Percentiles rank a stretch among this genome's conserved stretches.
Conservation (phyloP, 2,888 invertebrate genomes). For the Tetragonula carbonaria region DNA sequence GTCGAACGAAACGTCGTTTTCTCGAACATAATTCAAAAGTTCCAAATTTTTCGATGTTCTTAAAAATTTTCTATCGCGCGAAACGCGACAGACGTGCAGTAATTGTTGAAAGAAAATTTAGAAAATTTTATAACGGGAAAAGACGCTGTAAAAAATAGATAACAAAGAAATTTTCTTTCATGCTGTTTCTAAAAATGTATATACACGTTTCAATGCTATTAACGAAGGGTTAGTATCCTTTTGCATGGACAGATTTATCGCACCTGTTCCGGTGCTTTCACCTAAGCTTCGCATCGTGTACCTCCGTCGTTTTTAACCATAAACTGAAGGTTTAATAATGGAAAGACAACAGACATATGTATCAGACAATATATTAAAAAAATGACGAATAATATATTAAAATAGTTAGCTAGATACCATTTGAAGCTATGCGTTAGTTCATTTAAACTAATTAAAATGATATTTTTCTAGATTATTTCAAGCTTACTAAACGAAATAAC, state of each 20-base stretch:
- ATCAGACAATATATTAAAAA: no score
- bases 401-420: no score
- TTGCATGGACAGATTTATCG: conserved; percentile 13
- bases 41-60: neutral
- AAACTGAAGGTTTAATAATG: conserved; percentile 9
- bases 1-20: no score
- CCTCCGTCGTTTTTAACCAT: conserved; percentile 17
- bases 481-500: no score
- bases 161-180: no score
- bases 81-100: neutral
- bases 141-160: no score
- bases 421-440: no score
- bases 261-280: neutral
- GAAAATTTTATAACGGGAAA: no score
- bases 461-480: no score
- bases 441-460: no score
- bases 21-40: neutral
- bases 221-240: neutral
- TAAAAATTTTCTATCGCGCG: neutral
- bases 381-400: no score
- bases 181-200: neutral
- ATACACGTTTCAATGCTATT: neutral
- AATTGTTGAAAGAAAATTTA: no score
- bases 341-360: neutral
- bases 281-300: conserved; percentile 43